Base-by-base conservation (phyloP, 1,140 invertebrate genomes). In the Littorina saxatilis region DNA sequence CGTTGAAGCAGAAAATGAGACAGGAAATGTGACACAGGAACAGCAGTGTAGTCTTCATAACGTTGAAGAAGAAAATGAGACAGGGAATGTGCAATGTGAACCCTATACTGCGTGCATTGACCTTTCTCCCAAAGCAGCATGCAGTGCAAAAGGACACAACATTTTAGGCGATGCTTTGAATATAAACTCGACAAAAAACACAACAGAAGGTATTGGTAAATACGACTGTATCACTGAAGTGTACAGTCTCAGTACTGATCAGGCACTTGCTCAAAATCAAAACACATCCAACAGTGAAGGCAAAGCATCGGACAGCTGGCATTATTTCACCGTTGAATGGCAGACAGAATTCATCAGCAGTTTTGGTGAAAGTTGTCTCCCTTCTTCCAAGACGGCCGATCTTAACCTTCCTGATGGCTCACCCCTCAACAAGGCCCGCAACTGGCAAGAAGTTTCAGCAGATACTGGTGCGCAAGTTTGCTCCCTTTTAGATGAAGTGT, bases 321-420 rank as follows among this genome's bases (percentile, higher is more conserved):
- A 87, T 83, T 85, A 85, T 75, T 90, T 90, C 75, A 63, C 81
- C 58, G 81, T 90, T 3, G 76, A 84, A 66, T 90, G 89, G 89
- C 61, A 72, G 43, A 83, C 32, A n/a, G 37, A 84, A 35, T 89
- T 82, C 81, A 15, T 83, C 29, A 61, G 68, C 35, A 72, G 87
- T 2, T 88, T 87, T 86, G 86, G 86, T 39, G 86, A 89, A 83
- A 81, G 82, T 35, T 89, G 88, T 75, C 75, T 90, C 17, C 35
- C 83, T n/a, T 90, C 82, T 40, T 75, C 83, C 63, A 47, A 79
- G 43, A 90, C 89, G 39, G 79, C 83, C 29, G 52, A 84, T n/a
- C 77, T 89, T 23, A 17, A 68, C 0, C 82, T 80, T 72, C n/a
- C 39, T 52, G 84, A 86, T 68, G 66, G 79, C 32, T 75, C 61